Base-by-base conservation (phyloP, 2,888 invertebrate genomes). In the Tanytarsus gracilentus region DNA sequence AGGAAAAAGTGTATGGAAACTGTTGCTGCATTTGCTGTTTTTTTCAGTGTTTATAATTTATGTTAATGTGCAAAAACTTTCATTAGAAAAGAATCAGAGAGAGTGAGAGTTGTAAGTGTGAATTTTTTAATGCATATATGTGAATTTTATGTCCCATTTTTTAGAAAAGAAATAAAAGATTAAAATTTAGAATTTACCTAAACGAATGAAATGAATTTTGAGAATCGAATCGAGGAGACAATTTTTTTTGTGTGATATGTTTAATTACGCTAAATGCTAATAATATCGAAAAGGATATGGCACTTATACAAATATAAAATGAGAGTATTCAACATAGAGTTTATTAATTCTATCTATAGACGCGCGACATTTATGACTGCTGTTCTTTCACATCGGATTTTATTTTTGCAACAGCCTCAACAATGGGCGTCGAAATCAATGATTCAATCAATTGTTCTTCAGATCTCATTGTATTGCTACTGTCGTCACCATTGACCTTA, bases 391-490 rank as follows among this genome's bases (percentile, higher is more conserved):
- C 48, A 48, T 58, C 58, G n/a, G n/a, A n/a, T n/a, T n/a, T n/a
- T 23, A 58, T 58, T 48, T 58, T 58, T n/a, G 58, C 30, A 36
- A 50, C 40, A 11, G 60, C 49, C 29, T 62, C 61, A 26, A 62
- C 39, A 30, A 51, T 56, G n/a, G 62, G 62, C 21, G 61, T 61
- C 23, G 61, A 50, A 18, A 55, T 55, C 29, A 61, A 40, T 23
- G n/a, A n/a, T n/a, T 44, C 50, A 25, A 86, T 76, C 52, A 87
- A 77, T 73, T 87, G 86, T 65, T 87, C 86, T 69, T 87, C 86
- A 18, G 86, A 86, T 70, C 84, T 82, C 77, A 36, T 36, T n/a
- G 16, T 36, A 50, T 84, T 84, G 71, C 85, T 85, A 27, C 84
- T 85, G 71, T 83, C 84, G 64, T 60, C 60, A 36, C n/a, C 60